Base-by-base conservation (phyloP, 2,888 invertebrate species). In the Pardosa pseudoannulata region DNA sequence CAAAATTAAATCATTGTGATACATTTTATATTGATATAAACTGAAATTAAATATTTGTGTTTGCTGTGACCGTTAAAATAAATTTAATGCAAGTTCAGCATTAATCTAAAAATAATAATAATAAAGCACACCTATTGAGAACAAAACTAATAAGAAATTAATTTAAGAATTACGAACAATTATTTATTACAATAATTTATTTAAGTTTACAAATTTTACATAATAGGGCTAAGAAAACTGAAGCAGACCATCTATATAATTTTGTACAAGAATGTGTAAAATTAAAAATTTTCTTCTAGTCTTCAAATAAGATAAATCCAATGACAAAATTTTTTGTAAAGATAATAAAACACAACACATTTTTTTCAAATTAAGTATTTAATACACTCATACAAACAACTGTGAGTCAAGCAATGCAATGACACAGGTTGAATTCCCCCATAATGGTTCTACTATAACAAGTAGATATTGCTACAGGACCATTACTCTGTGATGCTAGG, bases 331-430 rank as follows among this genome's bases (percentile, higher is more conserved):
- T 73, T 29, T 23, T 13, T 56, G 56, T 31, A 31, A 56, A n/a
- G 28, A 56, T 39, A 13, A 39, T 62, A 81, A 75, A 87, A 87
- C 62, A 83, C 72, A 67, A 76, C 68, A 75, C 13, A 36, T 56
- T 62, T 36, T 27, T 81, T 56, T 78, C 32, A 74, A 76, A 73
- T 82, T 87, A 87, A 87, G 87, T 87, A 87, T 87, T 82, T 82
- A 87, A 80, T 87, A 87, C 78, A 87, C 82, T 82, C 74, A 56
- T 82, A 87, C 76, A 87, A 79, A 76, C 75, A 88, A 68, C 64
- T 64, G 74, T 27, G 67, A 79, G 70, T 64, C 46, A 83, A 83
- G 75, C 76, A 82, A 79, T 83, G 79, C 74, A 88, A 56, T 56
- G 65, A 80, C 80, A 80, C 78, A 87, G 78, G 70, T 73, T 28